Evolutionary conservation across 2,797 vertebrate species (phyloP).

Genomic region (Halcyon leucocephala): DNA sequence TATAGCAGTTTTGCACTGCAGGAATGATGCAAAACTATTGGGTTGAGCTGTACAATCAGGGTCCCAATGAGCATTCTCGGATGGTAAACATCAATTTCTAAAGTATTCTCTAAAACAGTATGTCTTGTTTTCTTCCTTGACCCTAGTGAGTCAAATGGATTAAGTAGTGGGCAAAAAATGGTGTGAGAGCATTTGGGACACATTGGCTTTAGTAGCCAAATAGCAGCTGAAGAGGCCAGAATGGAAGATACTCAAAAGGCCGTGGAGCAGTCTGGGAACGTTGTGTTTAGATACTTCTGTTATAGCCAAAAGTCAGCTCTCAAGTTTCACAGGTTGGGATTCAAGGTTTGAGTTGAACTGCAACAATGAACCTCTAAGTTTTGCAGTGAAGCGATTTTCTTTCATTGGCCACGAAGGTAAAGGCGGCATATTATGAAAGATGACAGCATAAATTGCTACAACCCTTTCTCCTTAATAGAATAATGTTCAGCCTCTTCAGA

Average conservation of each 20-base stretch:
- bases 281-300: not conserved
- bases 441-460: conserved; percentile 30
- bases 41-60: not conserved
- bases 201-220: conserved; percentile 22
- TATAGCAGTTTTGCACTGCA: not conserved
- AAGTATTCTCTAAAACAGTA: conserved; percentile 2
- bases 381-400: conserved; percentile 48
- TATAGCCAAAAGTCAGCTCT: not conserved
- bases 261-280: not conserved
- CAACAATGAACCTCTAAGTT: conserved; percentile 10
- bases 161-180: conserved; percentile 15
- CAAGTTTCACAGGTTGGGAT: conserved; percentile 35
- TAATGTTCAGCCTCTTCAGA: not conserved
- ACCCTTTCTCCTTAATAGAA: not conserved
- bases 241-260: not conserved
- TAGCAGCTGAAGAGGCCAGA: conserved; percentile 15
- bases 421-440: conserved; percentile 17
- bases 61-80: not conserved
- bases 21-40: not conserved
- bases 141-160: not conserved
- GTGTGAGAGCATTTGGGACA: not conserved
- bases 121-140: not conserved
- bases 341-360: conserved; percentile 32
- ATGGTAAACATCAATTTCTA: not conserved
- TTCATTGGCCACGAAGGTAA: conserved; percentile 36